A percentile compares a stretch with the other conserved stretches of the same genome.
Conservation (phyloP, 2,888 invertebrate species). For the Troglohyphantes excavatus region DNA sequence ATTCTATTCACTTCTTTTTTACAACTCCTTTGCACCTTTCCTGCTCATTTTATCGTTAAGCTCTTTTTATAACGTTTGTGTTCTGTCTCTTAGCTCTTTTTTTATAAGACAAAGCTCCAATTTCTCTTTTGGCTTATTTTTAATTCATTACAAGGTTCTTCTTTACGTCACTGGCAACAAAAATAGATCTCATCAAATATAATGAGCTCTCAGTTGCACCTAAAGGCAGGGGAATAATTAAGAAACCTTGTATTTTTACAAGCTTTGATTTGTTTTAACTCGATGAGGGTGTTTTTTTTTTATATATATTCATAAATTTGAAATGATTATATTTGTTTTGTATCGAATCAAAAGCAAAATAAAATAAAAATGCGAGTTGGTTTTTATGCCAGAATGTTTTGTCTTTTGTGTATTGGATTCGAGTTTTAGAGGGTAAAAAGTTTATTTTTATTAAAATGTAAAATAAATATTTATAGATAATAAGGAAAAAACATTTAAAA, state of each 20-base stretch:
- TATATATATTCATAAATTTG: no score
- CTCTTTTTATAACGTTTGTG: neutral
- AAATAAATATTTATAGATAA: no score
- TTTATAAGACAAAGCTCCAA: neutral
- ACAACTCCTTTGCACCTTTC: neutral
- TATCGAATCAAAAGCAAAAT: no score
- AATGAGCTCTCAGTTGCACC: neutral
- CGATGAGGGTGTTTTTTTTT: no score
- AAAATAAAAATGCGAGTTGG: no score
- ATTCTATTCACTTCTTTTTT: constrained; percentile 17
- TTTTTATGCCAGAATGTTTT: no score
- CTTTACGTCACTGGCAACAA: constrained; percentile 8
- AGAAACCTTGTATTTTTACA: neutral
- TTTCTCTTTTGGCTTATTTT: constrained; percentile 16
- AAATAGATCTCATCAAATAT: constrained; percentile 24
- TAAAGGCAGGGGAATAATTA: neutral
- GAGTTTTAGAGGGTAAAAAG: no score
- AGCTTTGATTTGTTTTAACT: no score
- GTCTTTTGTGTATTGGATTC: no score
- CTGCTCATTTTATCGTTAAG: constrained; percentile 18
- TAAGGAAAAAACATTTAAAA: no score
- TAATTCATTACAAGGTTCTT: constrained; percentile 11
- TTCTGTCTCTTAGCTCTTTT: neutral
- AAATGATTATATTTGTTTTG: no score
- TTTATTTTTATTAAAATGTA: no score